Conservation (phyloP, 2,888 invertebrate species). For the Amblyteles armatorius region DNA sequence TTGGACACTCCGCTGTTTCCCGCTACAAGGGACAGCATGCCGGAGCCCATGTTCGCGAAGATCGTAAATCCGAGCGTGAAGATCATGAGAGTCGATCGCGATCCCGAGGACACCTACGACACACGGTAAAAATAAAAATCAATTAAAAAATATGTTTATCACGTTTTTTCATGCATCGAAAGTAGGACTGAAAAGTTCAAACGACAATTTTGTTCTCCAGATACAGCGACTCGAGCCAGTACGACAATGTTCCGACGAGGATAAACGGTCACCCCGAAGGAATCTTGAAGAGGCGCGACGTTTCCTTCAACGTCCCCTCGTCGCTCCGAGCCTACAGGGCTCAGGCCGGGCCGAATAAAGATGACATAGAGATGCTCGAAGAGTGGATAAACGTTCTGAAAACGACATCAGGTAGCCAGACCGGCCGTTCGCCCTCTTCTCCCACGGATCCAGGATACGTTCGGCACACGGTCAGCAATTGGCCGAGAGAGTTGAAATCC, state of each 20-base stretch:
- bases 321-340: slow-evolving; percentile 74
- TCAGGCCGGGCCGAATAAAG: slow-evolving; percentile 70
- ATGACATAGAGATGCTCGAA: slow-evolving; percentile 82
- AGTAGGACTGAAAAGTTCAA: no score
- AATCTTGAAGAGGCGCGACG: slow-evolving; percentile 80
- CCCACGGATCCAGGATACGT: slow-evolving; percentile 91
- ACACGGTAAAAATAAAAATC: slow-evolving; percentile 56
- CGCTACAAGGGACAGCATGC: slow-evolving; percentile 71
- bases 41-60: slow-evolving; percentile 78
- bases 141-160: neutral
- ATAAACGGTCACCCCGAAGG: slow-evolving; percentile 78
- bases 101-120: slow-evolving; percentile 78
- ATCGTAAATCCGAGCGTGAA: slow-evolving; percentile 82
- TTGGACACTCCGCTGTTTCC: slow-evolving; percentile 82
- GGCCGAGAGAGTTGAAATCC: slow-evolving; percentile 85
- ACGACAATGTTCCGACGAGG: slow-evolving; percentile 82
- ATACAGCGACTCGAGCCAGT: slow-evolving; percentile 82
- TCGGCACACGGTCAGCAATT: slow-evolving; percentile 89
- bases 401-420: slow-evolving; percentile 79
- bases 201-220: slow-evolving; percentile 69
- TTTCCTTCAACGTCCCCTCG: slow-evolving; percentile 78
- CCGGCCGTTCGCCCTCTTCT: slow-evolving; percentile 85
- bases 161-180: neutral
- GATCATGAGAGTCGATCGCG: slow-evolving; percentile 82
- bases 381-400: slow-evolving; percentile 79